These are phyloP conservation scores for Neofelis nebulosa DNA, from an alignment of 2,113 vertebrate genomes.

Conservation along the genomic window DNA sequence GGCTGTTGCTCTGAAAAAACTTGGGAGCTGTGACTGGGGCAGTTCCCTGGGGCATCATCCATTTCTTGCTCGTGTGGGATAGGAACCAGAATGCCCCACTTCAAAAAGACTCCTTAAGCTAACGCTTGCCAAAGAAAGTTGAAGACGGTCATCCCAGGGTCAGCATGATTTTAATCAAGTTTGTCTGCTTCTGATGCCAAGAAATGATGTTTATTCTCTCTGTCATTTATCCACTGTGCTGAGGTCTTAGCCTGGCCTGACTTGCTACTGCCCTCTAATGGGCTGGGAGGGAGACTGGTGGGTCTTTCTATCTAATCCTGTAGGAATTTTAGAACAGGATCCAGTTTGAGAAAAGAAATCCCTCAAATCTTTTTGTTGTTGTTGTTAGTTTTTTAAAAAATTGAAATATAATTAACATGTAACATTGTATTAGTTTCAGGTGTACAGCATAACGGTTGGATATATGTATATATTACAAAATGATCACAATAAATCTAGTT, in stretches of 20 bases:
- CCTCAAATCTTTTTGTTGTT: not conserved
- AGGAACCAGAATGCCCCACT: slow-evolving; percentile 13
- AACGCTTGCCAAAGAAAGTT: not conserved
- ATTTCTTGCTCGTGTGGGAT: not conserved
- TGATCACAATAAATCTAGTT: not conserved
- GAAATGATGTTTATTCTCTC: not conserved
- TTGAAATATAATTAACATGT: not conserved
- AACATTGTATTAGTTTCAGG: not conserved
- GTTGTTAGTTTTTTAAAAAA: not conserved
- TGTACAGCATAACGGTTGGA: not conserved
- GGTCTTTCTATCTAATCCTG: not conserved
- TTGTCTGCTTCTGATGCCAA: not conserved
- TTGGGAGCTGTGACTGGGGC: not conserved
- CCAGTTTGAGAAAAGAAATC: not conserved
- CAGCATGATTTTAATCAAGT: not conserved
- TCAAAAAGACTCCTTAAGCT: slow-evolving; percentile 17
- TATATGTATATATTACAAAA: not conserved
- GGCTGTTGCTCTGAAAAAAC: not conserved
- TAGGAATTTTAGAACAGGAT: not conserved
- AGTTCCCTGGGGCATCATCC: not conserved
- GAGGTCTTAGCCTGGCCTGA: not conserved
- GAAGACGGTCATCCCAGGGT: not conserved
- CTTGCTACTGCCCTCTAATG: slow-evolving; percentile 47
- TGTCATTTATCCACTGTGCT: not conserved
- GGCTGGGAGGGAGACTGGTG: not conserved